These are phyloP conservation scores for Tonatia bakeri DNA, from an alignment of 2,113 vertebrate genomes.

Conservation along the genomic window DNA sequence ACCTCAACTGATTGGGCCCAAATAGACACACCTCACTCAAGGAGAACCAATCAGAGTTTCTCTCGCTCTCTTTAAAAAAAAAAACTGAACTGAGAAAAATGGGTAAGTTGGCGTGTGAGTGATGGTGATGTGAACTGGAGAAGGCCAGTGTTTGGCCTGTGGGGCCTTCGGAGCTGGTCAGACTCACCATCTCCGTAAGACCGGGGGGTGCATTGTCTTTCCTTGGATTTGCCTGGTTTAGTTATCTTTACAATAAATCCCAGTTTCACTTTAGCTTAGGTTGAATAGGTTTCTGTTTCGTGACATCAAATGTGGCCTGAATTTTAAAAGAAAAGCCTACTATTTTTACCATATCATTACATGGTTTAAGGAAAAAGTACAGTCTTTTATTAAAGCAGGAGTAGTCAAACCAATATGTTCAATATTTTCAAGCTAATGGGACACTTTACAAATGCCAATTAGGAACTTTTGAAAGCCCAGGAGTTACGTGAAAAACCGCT, in stretches of 20 bases:
- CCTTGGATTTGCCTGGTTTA: not conserved
- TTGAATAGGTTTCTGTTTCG: not conserved
- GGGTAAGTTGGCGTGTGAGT: not conserved
- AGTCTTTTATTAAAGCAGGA: conserved; percentile 20
- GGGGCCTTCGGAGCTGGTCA: not conserved
- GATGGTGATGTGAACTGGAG: not conserved
- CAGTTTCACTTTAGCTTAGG: not conserved
- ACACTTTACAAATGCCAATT: not conserved
- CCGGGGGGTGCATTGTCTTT: not conserved
- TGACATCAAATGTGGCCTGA: not conserved
- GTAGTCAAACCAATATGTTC: not conserved
- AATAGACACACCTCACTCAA: not conserved
- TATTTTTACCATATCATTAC: not conserved
- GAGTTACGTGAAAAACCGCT: not conserved
- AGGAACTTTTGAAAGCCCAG: not conserved
- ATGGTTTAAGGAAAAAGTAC: not conserved
- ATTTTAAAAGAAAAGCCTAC: conserved; percentile 12
- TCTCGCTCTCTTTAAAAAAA: not conserved
- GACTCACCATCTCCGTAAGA: not conserved
- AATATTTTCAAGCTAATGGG: not conserved
- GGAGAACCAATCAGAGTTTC: not conserved
- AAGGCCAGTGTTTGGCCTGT: not conserved
- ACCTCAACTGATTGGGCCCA: not conserved
- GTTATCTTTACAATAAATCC: not conserved
- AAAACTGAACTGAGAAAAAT: not conserved